A percentile compares a stretch with the other conserved stretches of the same genome.
phyloP scores from a whole-genome alignment of 2,113 vertebrate genomes.

The Lota lota region DNA sequence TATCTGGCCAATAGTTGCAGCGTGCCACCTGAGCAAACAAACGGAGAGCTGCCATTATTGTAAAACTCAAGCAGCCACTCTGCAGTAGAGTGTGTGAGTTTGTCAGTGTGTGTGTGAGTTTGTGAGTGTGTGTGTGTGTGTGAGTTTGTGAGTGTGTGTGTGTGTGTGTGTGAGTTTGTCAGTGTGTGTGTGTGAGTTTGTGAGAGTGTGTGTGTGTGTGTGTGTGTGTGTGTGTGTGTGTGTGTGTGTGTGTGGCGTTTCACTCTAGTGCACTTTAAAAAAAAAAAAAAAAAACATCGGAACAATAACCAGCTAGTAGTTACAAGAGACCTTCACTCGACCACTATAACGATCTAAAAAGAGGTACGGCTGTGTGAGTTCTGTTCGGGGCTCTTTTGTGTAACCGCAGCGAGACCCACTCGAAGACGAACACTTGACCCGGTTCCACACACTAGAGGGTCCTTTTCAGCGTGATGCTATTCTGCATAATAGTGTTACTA shows the following conservation, averaged over 20 bases:
- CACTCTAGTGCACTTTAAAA: slow-evolving; percentile 45
- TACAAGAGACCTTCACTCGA: slow-evolving; percentile 40
- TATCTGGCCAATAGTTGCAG: slow-evolving; percentile 58
- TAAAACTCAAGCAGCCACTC: background rate
- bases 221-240: too few relatives aligned
- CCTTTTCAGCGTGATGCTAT: slow-evolving; percentile 69
- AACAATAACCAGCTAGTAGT: slow-evolving; percentile 9
- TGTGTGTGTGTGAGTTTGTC: too few relatives aligned
- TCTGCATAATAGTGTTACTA: slow-evolving; percentile 73
- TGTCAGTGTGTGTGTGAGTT: too few relatives aligned
- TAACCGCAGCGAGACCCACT: slow-evolving; percentile 43
- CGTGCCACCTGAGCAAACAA: slow-evolving; percentile 74
- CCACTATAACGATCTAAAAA: slow-evolving; percentile 24
- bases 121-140: too few relatives aligned
- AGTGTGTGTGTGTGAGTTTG: too few relatives aligned
- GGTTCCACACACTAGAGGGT: slow-evolving; percentile 58
- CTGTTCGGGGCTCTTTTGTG: slow-evolving; percentile 40
- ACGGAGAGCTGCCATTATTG: slow-evolving; percentile 61
- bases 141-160: too few relatives aligned
- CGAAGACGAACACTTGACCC: slow-evolving; percentile 58
- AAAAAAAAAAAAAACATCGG: slow-evolving; percentile 39
- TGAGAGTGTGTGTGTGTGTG: too few relatives aligned
- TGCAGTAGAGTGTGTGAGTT: too few relatives aligned
- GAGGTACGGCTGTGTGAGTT: slow-evolving; percentile 2
- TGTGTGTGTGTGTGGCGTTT: slow-evolving; percentile 14